phyloP scores from a whole-genome alignment of 1,140 invertebrate species.

The Calephelis nemesis region DNA sequence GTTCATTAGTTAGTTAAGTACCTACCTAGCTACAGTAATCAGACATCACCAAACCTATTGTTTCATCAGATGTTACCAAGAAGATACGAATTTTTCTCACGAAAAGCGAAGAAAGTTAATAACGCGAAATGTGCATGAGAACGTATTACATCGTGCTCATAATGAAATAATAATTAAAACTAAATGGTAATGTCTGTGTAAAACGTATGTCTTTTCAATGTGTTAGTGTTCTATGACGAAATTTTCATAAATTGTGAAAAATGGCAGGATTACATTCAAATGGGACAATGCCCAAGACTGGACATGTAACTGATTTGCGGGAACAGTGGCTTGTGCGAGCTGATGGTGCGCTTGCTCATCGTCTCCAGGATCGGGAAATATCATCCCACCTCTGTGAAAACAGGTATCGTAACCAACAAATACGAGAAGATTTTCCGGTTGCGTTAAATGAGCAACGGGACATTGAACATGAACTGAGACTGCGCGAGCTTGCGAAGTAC shows the following conservation, averaged over 20 bases:
- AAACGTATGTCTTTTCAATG: not conserved
- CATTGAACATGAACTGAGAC: conserved; percentile 59
- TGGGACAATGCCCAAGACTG: conserved; percentile 73
- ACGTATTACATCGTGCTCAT: conserved; percentile 8
- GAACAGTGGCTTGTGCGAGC: conserved; percentile 93
- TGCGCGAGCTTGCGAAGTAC: conserved; percentile 52
- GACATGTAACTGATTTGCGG: conserved; percentile 66
- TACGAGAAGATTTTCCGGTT: conserved; percentile 92
- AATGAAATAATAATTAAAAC: conserved; percentile 3
- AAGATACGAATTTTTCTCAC: conserved; percentile 61
- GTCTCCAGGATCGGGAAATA: conserved; percentile 94
- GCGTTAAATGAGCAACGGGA: conserved; percentile 88
- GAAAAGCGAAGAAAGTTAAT: conserved; percentile 59
- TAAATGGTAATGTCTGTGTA: not conserved
- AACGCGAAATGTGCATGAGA: conserved; percentile 14
- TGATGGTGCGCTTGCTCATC: conserved; percentile 93
- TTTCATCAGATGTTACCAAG: conserved; percentile 53
- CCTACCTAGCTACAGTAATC: conserved; percentile 32
- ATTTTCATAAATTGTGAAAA: conserved; percentile 4
- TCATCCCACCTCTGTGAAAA: conserved; percentile 91
- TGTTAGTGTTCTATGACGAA: not conserved
- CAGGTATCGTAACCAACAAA: conserved; percentile 90
- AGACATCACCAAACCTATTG: conserved; percentile 55
- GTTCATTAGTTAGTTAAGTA: conserved; percentile 64
- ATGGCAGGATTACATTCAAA: conserved; percentile 63